Percentiles rank a stretch among this genome's conserved stretches.
Conservation (phyloP, 2,113 vertebrate species). For the Sander lucioperca region DNA sequence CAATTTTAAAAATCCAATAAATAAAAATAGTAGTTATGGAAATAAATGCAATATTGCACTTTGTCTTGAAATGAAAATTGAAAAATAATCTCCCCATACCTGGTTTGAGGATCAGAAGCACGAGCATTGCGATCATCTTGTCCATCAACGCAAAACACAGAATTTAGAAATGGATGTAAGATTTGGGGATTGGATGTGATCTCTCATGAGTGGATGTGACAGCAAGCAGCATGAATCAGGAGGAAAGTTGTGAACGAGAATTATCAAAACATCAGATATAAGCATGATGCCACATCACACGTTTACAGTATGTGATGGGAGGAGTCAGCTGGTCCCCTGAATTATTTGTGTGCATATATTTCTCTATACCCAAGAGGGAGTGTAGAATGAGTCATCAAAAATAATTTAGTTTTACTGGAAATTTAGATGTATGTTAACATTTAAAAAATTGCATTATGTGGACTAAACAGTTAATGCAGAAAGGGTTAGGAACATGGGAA, state of each 20-base stretch:
- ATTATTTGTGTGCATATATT: not conserved
- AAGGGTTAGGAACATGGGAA: no score
- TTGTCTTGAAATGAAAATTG: not conserved
- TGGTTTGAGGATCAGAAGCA: constrained; percentile 26
- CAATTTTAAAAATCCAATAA: not conserved
- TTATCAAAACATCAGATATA: not conserved
- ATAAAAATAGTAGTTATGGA: not conserved
- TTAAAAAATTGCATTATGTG: not conserved
- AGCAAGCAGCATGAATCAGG: no score
- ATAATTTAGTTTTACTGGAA: not conserved
- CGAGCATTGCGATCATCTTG: constrained; percentile 29
- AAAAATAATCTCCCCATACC: constrained; percentile 36
- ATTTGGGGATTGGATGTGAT: not conserved
- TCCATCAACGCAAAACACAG: not conserved
- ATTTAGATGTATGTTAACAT: not conserved
- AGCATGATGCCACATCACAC: not conserved
- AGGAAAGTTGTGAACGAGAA: no score
- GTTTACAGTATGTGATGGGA: no score
- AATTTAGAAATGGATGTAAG: not conserved
- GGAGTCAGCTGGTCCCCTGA: not conserved
- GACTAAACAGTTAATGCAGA: not conserved
- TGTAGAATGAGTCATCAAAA: not conserved
- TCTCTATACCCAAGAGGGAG: not conserved
- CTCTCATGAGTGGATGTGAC: no score
- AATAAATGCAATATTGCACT: not conserved